Base-by-base conservation (phyloP, 1,140 invertebrate species). In the Caenorhabditis remanei region DNA sequence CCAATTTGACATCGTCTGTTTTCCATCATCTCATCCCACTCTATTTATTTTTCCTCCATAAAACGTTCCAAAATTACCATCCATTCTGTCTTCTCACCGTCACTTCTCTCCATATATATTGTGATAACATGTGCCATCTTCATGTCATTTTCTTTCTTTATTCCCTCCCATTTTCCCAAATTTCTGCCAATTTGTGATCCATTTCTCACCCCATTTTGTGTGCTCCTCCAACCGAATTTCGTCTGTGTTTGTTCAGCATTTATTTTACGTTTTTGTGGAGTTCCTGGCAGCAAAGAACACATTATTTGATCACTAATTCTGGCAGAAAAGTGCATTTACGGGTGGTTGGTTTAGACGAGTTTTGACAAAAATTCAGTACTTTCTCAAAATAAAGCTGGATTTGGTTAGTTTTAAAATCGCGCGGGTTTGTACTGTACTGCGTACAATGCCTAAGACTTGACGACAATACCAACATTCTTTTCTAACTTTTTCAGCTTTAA, bases 181-280 rank as follows among this genome's bases (percentile, higher is more conserved):
- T 65, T 65, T 32, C 24, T 65, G 61, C 61, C 61, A 65, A 65
- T 41, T 65, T 65, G 9, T n/a, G 3, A 61, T 61, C n/a, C n/a
- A n/a, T n/a, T 9, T 61, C n/a, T 11, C 50, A 2, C 16, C 16
- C 50, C 11, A 53, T 53, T 11, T 53, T 58, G 56, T 58, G 56
- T 58, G 56, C n/a, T 58, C 16, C 8, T 58, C 21, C n/a, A 58
- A 13, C 1, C 50, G 21, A 58, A 58, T n/a, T 58, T 8, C n/a
- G 56, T 19, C 16, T 58, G 21, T 65, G 61, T 65, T 65, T 65
- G 61, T 41, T 65, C 61, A 65, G 61, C 56, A 8, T 61, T 61
- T 53, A 53, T 11, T 53, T 53, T 53, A 53, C 50, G 56, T 58
- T 58, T 21, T 21, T 58, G 8, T 58, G 11, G 19, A 4, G 13